phyloP scores from a whole-genome alignment of 2,888 invertebrate genomes.

The Lasioglossum calceatum region DNA sequence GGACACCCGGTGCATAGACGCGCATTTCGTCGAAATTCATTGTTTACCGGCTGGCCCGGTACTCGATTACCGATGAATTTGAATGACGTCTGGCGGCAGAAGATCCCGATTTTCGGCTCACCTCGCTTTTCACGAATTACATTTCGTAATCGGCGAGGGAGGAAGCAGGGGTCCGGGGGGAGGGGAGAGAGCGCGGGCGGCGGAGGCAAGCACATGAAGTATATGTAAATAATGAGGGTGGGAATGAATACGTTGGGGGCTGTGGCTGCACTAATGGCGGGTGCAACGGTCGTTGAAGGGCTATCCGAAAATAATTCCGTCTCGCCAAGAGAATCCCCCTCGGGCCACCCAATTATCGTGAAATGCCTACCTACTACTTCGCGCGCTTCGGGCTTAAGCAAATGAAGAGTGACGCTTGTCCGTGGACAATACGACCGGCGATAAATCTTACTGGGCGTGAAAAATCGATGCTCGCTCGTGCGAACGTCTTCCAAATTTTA shows the following conservation, averaged over 20 bases:
- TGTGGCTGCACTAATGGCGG: conserved; percentile 79
- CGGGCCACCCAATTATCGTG: conserved; percentile 78
- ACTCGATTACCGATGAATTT: conserved; percentile 64
- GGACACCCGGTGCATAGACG: conserved; percentile 22
- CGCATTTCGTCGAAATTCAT: conserved; percentile 37
- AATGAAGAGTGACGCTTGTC: conserved; percentile 62
- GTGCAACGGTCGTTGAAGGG: conserved; percentile 80
- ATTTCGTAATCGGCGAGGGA: conserved; percentile 61
- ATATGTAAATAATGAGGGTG: conserved; percentile 82
- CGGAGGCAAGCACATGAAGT: conserved; percentile 74
- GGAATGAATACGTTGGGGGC: conserved; percentile 76
- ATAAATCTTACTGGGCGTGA: conserved; percentile 46
- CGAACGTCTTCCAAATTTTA: conserved; percentile 3
- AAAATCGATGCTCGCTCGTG: conserved; percentile 31
- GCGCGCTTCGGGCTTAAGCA: conserved; percentile 69
- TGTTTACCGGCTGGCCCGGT: conserved; percentile 30
- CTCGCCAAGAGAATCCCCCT: conserved; percentile 67
- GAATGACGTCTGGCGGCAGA: conserved; percentile 59
- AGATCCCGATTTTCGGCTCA: conserved; percentile 63
- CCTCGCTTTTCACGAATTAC: conserved; percentile 67
- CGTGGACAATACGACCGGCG: conserved; percentile 47
- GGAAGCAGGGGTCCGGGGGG: neutral
- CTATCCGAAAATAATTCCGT: conserved; percentile 79
- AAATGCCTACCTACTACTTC: conserved; percentile 76
- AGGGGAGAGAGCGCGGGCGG: neutral